These are phyloP conservation scores for Anguilla marmorata DNA, from an alignment of 2,797 vertebrate species.

Conservation along the genomic window DNA sequence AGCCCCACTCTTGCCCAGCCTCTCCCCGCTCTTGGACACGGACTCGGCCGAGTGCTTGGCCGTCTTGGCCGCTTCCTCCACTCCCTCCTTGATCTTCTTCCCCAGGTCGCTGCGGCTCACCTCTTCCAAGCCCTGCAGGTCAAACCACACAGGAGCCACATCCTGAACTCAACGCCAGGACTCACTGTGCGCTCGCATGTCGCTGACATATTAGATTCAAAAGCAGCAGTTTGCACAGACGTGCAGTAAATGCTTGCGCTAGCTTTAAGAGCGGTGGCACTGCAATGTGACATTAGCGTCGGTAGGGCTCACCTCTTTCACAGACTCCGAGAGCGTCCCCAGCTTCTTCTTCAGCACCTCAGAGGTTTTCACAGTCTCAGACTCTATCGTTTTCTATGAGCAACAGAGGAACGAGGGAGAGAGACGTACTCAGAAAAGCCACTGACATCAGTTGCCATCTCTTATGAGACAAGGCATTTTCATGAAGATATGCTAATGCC, in stretches of 20 bases:
- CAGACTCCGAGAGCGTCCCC: conserved; percentile 80
- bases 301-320: conserved; percentile 82
- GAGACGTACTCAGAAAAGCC: background rate
- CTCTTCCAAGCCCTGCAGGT: conserved; percentile 85
- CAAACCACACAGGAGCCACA: background rate
- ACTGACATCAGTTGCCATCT: background rate
- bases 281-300: background rate
- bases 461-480: conserved; percentile 9
- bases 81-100: conserved; percentile 90
- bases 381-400: conserved; percentile 90
- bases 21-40: conserved; percentile 87
- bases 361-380: conserved; percentile 89
- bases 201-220: background rate
- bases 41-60: conserved; percentile 91
- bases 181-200: background rate
- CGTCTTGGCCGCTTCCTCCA: conserved; percentile 91
- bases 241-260: background rate
- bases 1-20: conserved; percentile 84
- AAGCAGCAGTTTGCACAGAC: background rate
- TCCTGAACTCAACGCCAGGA: background rate
- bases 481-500: background rate
- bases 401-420: conserved; percentile 17
- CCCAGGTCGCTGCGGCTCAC: conserved; percentile 88
- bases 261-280: background rate
- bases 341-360: conserved; percentile 89